phyloP scores from a whole-genome alignment of 2,113 vertebrate species.

The Panurus biarmicus region DNA sequence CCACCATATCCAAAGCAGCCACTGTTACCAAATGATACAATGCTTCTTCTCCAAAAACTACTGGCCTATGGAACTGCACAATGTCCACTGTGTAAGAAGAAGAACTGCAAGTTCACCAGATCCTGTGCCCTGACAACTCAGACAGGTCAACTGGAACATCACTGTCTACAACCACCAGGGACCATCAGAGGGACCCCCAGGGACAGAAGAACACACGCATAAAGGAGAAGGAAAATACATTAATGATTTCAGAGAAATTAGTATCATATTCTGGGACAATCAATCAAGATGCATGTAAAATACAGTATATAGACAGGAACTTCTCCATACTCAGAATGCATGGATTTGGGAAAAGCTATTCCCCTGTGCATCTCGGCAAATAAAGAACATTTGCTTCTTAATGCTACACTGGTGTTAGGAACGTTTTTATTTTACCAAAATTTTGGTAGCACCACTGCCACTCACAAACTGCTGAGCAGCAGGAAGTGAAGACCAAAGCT shows the following conservation, averaged over 20 bases:
- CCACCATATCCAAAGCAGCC: background rate
- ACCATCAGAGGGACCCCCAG: background rate
- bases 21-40: background rate
- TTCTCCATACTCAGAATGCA: background rate
- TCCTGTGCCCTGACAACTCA: background rate
- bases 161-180: background rate
- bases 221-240: background rate
- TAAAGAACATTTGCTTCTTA: background rate
- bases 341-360: background rate
- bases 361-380: background rate
- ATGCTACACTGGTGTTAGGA: background rate
- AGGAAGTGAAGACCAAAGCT: background rate
- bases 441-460: background rate
- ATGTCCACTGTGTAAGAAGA: background rate
- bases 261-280: background rate
- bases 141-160: background rate
- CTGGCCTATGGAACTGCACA: background rate
- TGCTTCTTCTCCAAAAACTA: background rate
- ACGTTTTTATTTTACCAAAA: background rate
- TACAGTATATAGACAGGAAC: background rate
- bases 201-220: background rate
- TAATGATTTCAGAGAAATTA: background rate
- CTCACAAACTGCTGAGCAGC: fast-evolving
- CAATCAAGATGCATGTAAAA: background rate
- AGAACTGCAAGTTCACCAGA: background rate